Evolutionary conservation across 2,888 invertebrate species (phyloP), one percentile per base, ranked within the genome.

Genomic region (Sceliomorpha sp.): DNA sequence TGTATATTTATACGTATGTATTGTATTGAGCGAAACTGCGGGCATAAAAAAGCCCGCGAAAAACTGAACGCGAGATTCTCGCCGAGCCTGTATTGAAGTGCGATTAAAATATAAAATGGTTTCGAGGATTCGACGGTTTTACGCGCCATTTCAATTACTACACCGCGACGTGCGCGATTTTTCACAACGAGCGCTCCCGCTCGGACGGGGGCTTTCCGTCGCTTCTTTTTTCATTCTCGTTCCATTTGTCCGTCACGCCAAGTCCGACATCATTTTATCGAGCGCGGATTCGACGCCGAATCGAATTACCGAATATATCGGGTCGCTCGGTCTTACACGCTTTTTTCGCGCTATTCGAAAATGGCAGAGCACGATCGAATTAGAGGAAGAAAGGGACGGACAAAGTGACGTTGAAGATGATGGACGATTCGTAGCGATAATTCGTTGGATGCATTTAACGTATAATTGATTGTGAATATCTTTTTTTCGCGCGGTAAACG

Each of bases 41-140:
- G 3, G 20, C 5, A 20, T 4, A 55, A 47, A 50, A 55, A 51
- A 44, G 64, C 42, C 74, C 64, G 73, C 68, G 75, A 60, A 70
- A 70, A 63, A 68, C 64, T 64, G 56, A 69, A 56, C 47, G 48
- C 31, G 20, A 37, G 55, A 64, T 56, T 74, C 70, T 72, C 70
- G 62, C 67, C 56, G 69, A 67, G 66, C 56, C 78, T 79, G 55
- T 64, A 83, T 81, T 75, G 79, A 75, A 76, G 80, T 62, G 78
- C 82, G 81, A 82, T 84, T 84, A 84, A 83, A 84, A 83, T 82
- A 83, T 84, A 82, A 84, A 83, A 84, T 79, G 82, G 80, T 83
- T 81, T 79, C 77, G 82, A 81, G 81, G 81, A 82, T 79, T 83
- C 79, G 80, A 79, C 77, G 81, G 83, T 83, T 83, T 84, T 82